phyloP scores from a whole-genome alignment of 2,113 vertebrate genomes.

The Cromileptes altivelis region DNA sequence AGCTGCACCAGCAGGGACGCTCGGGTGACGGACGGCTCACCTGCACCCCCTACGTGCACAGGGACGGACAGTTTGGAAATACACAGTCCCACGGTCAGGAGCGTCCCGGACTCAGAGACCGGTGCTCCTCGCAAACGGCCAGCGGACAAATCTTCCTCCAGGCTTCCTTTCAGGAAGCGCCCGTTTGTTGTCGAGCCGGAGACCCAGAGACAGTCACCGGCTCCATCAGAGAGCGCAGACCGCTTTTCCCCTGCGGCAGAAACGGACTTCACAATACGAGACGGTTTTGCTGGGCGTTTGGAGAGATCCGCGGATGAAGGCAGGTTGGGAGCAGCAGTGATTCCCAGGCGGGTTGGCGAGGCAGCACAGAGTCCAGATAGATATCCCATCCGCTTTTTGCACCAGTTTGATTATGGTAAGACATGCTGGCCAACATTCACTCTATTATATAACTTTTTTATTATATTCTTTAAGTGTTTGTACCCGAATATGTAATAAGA shows the following conservation, averaged over 20 bases:
- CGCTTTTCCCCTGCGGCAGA: background rate
- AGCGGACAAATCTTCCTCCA: conserved; percentile 42
- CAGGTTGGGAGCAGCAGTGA: background rate
- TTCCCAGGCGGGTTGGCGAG: conserved; percentile 10
- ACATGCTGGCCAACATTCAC: background rate
- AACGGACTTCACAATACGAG: background rate
- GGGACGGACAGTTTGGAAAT: conserved; percentile 23
- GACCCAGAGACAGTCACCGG: conserved; percentile 19
- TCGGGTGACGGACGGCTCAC: conserved; percentile 37
- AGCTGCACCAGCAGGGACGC: conserved; percentile 36
- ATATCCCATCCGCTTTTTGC: conserved; percentile 12
- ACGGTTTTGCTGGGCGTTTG: background rate
- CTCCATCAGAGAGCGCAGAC: background rate
- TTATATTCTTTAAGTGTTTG: background rate
- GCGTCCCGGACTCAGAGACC: conserved; percentile 1
- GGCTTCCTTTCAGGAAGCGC: conserved; percentile 85
- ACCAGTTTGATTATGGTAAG: conserved; percentile 54
- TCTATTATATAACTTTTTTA: background rate
- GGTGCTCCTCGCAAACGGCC: conserved; percentile 42
- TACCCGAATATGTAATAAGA: background rate
- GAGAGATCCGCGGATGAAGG: background rate
- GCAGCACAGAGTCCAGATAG: conserved; percentile 2
- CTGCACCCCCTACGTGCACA: conserved; percentile 42
- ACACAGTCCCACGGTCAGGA: background rate
- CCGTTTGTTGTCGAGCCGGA: conserved; percentile 65